These are phyloP conservation scores for Parnassius apollo DNA, from an alignment of 2,888 invertebrate species.

Conservation along the genomic window DNA sequence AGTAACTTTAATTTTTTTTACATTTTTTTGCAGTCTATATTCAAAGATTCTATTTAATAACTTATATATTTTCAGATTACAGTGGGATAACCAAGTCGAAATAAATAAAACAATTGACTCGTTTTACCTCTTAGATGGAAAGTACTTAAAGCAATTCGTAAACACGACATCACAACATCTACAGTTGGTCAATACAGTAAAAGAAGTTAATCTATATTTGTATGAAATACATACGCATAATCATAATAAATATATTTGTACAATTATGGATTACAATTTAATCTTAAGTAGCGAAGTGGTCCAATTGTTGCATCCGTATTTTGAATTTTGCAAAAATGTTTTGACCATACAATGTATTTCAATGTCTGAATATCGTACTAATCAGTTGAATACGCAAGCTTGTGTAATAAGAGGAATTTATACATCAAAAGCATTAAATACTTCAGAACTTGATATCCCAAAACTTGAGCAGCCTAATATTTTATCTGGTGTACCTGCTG, in stretches of 20 bases:
- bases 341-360: slow-evolving; percentile 61
- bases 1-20: not conserved
- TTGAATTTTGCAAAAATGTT: slow-evolving; percentile 51
- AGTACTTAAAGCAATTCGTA: slow-evolving; percentile 57
- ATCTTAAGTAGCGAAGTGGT: slow-evolving; percentile 63
- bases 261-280: slow-evolving; percentile 61
- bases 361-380: slow-evolving; percentile 60
- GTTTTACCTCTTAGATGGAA: slow-evolving; percentile 65
- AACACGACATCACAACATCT: slow-evolving; percentile 36
- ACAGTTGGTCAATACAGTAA: slow-evolving; percentile 50
- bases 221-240: slow-evolving; percentile 45
- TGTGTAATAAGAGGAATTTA: slow-evolving; percentile 55
- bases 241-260: slow-evolving; percentile 53
- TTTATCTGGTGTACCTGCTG: slow-evolving; percentile 68
- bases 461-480: slow-evolving; percentile 75
- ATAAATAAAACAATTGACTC: slow-evolving; percentile 47
- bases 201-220: slow-evolving; percentile 53
- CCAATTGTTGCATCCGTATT: slow-evolving; percentile 52
- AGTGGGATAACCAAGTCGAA: slow-evolving; percentile 45
- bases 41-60: not conserved
- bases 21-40: not conserved
- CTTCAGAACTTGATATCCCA: slow-evolving; percentile 41
- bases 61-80: slow-evolving; percentile 49
- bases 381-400: slow-evolving; percentile 38
- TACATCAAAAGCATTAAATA: slow-evolving; percentile 41